Evolutionary conservation across 2,888 invertebrate species (phyloP), one percentile per base, ranked within the genome.

Genomic region (Melanchra persicariae): DNA sequence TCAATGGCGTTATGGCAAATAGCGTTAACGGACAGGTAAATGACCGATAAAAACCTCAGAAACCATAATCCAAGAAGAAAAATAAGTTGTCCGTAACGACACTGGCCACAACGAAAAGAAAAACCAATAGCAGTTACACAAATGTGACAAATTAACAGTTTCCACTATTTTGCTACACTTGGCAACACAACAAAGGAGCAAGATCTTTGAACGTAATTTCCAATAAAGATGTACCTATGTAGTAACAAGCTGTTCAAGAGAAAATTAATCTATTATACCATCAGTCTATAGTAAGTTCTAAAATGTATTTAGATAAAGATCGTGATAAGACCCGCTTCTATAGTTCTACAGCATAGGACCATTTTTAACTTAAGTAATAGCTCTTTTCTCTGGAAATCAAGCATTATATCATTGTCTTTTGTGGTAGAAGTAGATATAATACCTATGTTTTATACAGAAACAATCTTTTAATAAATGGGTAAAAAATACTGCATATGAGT

Each of bases 191-290:
- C 62, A 74, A 58, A 19, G 12, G 5, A 34, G 0, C 34, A 52
- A 30, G 17, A 37, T 24, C 0, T 58, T 70, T 45, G 34, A 17
- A 43, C 12, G 4, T 34, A n/a, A n/a, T 37, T 45, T n/a, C 30
- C 37, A 22, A 69, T 70, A 47, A 2, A 34, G n/a, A 37, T 63
- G 17, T n/a, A n/a, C n/a, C n/a, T n/a, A n/a, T n/a, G n/a, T n/a
- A 40, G 17, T 15, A n/a, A 66, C 30, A 6, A n/a, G 6, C 26
- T 15, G 19, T 34, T 43, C 40, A 24, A 57, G 1, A 24, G 0
- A 51, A 60, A 34, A 70, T 34, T 19, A 22, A 45, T 61, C 3
- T 45, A 37, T 47, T 67, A 30, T 30, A n/a, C n/a, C n/a, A n/a
- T n/a, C n/a, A n/a, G n/a, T n/a, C n/a, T 15, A 54, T 40, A 43